These are phyloP conservation scores for Danio aesculapii DNA, from an alignment of 2,797 vertebrate species.

Conservation along the genomic window DNA sequence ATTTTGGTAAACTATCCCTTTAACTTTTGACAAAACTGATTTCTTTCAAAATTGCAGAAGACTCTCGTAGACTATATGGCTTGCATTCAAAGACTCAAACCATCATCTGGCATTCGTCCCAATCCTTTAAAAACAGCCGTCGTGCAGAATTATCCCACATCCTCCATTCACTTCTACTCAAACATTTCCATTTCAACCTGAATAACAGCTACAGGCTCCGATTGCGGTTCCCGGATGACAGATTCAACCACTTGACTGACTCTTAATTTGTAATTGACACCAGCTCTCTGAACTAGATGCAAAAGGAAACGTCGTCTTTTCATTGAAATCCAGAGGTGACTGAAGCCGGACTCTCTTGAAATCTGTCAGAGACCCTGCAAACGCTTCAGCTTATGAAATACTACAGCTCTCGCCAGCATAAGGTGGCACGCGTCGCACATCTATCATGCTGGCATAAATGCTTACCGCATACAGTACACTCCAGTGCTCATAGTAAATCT, in stretches of 20 bases:
- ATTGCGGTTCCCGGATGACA: slow-evolving; percentile 42
- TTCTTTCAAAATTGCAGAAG: too few species aligned
- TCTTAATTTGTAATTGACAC: slow-evolving; percentile 60
- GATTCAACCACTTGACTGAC: slow-evolving; percentile 52
- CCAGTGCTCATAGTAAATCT: slow-evolving; percentile 65
- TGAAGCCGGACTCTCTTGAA: slow-evolving; percentile 59
- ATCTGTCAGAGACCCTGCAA: slow-evolving; percentile 62
- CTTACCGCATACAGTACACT: slow-evolving; percentile 66
- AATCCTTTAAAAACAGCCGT: slow-evolving; percentile 31
- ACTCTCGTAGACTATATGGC: background rate
- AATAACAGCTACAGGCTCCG: slow-evolving; percentile 28
- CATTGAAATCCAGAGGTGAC: slow-evolving; percentile 62
- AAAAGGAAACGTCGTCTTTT: slow-evolving; percentile 54
- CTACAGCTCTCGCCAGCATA: slow-evolving; percentile 62
- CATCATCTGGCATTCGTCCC: slow-evolving; percentile 14
- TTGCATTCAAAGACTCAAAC: background rate
- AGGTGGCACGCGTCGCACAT: slow-evolving; percentile 62
- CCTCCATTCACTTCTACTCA: slow-evolving; percentile 6
- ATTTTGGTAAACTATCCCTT: too few species aligned
- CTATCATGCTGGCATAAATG: slow-evolving; percentile 67
- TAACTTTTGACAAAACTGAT: too few species aligned
- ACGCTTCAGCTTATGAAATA: slow-evolving; percentile 61
- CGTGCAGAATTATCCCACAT: slow-evolving; percentile 26
- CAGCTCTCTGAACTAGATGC: slow-evolving; percentile 45
- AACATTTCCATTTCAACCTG: slow-evolving; percentile 32